Evolutionary conservation across 1,140 invertebrate genomes (phyloP).

Genomic region (Cotesia vestalis): DNA sequence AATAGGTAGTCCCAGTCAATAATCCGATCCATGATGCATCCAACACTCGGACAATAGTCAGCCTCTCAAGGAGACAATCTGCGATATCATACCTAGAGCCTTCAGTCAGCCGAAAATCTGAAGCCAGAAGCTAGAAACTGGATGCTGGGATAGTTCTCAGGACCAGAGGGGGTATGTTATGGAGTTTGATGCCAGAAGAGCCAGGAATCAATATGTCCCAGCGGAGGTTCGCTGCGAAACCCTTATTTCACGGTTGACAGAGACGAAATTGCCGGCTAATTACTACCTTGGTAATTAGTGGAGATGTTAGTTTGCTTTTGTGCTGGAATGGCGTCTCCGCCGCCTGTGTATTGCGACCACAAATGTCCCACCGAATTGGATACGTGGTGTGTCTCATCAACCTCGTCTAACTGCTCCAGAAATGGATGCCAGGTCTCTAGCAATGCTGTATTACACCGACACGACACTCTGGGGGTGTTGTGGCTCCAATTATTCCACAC

Average conservation of each 20-base stretch:
- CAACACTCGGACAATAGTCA: not conserved
- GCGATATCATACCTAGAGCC: not conserved
- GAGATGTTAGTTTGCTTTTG: conserved; percentile 52
- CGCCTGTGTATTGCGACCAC: not conserved
- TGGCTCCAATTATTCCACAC: not conserved
- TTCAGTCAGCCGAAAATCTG: not conserved
- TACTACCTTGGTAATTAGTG: conserved; percentile 51
- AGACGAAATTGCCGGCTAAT: conserved; percentile 50
- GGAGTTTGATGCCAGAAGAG: not conserved
- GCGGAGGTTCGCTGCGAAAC: conserved; percentile 25
- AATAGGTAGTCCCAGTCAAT: conserved; percentile 21
- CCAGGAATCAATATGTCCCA: conserved; percentile 46
- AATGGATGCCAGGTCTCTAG: not conserved
- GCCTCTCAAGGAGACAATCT: not conserved
- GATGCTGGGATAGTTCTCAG: no score
- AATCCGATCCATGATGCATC: not conserved
- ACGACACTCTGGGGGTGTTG: no score
- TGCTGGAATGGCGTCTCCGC: conserved; percentile 36
- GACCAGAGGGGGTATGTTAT: no score
- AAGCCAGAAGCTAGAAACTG: no score
- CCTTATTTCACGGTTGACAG: conserved; percentile 51
- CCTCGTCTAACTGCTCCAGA: not conserved
- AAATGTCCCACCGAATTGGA: conserved; percentile 19
- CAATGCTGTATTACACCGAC: not conserved
- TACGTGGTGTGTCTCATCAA: conserved; percentile 21